phyloP scores from a whole-genome alignment of 2,797 vertebrate species.

The Aphelocoma californica region DNA sequence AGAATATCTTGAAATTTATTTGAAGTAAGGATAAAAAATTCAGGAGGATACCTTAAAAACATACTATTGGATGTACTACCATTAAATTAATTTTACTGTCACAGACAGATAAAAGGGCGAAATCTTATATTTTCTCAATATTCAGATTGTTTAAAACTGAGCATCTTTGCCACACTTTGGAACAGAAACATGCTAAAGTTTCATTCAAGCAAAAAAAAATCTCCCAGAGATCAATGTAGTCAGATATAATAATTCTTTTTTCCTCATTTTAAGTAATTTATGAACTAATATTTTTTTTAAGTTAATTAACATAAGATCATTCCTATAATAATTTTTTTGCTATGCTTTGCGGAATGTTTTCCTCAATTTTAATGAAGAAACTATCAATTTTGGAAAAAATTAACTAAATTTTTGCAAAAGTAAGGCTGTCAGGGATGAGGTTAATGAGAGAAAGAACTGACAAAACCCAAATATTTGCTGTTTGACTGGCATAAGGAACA shows the following conservation, averaged over 20 bases:
- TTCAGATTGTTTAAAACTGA: neutral
- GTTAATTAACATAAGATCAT: neutral
- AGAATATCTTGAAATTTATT: neutral
- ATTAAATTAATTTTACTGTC: neutral
- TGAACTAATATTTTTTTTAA: neutral
- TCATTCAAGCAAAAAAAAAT: neutral
- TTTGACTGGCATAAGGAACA: neutral
- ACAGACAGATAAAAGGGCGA: neutral
- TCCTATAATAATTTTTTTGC: neutral
- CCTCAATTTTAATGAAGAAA: neutral
- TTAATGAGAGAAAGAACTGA: neutral
- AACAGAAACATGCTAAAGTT: neutral
- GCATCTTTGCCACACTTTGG: neutral
- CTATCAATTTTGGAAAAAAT: neutral
- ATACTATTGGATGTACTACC: neutral
- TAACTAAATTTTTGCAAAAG: neutral
- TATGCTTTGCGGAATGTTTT: neutral
- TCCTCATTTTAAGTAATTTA: neutral
- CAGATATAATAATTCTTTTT: neutral
- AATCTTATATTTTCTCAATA: neutral
- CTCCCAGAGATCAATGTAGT: neutral
- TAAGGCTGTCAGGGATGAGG: accelerated
- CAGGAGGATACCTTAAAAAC: neutral
- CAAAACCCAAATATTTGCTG: neutral
- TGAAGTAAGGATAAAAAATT: neutral